Evolutionary conservation across 2,797 vertebrate genomes (phyloP).

Genomic region (Synanceia verrucosa): DNA sequence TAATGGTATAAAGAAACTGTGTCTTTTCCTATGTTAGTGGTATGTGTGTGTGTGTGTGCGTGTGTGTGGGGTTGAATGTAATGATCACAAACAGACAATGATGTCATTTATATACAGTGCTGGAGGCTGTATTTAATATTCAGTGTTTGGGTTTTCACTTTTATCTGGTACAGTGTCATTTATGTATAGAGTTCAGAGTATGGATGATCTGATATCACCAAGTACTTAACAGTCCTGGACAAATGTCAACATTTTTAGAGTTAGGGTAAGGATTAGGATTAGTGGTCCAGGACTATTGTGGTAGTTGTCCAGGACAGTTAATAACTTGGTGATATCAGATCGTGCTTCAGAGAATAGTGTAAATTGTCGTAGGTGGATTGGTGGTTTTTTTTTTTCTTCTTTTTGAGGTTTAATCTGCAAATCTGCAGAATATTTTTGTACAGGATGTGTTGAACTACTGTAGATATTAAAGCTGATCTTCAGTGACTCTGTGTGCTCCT

Average conservation of each 20-base stretch:
- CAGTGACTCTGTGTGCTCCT: not conserved
- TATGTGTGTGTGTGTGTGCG: slow-evolving; percentile 15
- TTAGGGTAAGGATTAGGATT: too few species aligned
- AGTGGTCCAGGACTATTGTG: too few species aligned
- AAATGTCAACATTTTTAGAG: too few species aligned
- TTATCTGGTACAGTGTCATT: slow-evolving; percentile 68
- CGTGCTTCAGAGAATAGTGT: too few species aligned
- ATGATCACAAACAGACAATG: slow-evolving; percentile 19
- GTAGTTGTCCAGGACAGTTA: too few species aligned
- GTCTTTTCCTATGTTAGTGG: slow-evolving; percentile 4
- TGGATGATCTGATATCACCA: too few species aligned
- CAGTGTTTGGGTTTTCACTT: slow-evolving; percentile 59
- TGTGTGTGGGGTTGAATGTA: slow-evolving; percentile 40
- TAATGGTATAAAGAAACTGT: slow-evolving; percentile 6
- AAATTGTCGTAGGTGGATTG: slow-evolving; percentile 31
- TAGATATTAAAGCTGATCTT: slow-evolving; percentile 71
- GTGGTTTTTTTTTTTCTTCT: slow-evolving; percentile 16
- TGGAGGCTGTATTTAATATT: slow-evolving; percentile 67
- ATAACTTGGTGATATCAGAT: too few species aligned
- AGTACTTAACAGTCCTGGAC: too few species aligned
- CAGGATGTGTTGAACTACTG: slow-evolving; percentile 52
- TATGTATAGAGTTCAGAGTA: slow-evolving; percentile 56
- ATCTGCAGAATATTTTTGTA: slow-evolving; percentile 74
- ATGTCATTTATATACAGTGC: slow-evolving; percentile 45
- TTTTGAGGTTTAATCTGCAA: slow-evolving; percentile 27